Evolutionary conservation across 2,888 invertebrate species (phyloP).

Genomic region (Chrysomela aeneicollis): DNA sequence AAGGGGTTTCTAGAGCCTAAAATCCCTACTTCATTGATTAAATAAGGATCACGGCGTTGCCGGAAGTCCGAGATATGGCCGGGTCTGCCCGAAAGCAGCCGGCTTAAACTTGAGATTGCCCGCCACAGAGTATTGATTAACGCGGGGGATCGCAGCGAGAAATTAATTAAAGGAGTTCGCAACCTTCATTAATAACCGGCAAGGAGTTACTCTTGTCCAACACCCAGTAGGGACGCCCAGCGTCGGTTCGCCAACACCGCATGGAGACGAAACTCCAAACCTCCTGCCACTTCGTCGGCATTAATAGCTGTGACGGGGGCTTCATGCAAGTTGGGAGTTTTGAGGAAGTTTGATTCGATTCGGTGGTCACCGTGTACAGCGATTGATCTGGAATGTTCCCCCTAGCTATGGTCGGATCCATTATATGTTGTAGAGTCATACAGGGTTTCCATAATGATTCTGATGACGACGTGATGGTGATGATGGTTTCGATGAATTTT

Average conservation of each 20-base stretch:
- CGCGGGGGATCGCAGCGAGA: slow-evolving; percentile 61
- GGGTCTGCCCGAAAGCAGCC: slow-evolving; percentile 24
- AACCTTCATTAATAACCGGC: slow-evolving; percentile 62
- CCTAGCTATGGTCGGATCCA: too few species aligned
- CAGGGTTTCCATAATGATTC: too few species aligned
- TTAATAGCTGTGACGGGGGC: slow-evolving; percentile 34
- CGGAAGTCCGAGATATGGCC: too few species aligned
- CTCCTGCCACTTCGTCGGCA: slow-evolving; percentile 38
- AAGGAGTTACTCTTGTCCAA: slow-evolving; percentile 56
- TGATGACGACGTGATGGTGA: too few species aligned
- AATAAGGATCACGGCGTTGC: too few species aligned
- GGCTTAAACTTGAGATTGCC: slow-evolving; percentile 43
- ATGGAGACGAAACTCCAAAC: slow-evolving; percentile 37
- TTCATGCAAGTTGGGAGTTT: neutral
- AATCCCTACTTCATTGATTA: too few species aligned
- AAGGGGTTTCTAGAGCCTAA: too few species aligned
- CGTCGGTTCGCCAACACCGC: neutral
- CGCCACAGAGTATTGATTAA: slow-evolving; percentile 59
- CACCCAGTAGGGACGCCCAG: slow-evolving; percentile 33
- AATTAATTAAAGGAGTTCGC: slow-evolving; percentile 63
- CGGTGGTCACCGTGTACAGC: neutral
- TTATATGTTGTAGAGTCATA: too few species aligned
- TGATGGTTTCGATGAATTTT: too few species aligned
- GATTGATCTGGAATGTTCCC: neutral
- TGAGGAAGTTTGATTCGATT: slow-evolving; percentile 4